A percentile compares a stretch with the other conserved stretches of the same genome.
Conservation (phyloP, 2,797 vertebrate genomes). For the Tamandua tetradactyla region DNA sequence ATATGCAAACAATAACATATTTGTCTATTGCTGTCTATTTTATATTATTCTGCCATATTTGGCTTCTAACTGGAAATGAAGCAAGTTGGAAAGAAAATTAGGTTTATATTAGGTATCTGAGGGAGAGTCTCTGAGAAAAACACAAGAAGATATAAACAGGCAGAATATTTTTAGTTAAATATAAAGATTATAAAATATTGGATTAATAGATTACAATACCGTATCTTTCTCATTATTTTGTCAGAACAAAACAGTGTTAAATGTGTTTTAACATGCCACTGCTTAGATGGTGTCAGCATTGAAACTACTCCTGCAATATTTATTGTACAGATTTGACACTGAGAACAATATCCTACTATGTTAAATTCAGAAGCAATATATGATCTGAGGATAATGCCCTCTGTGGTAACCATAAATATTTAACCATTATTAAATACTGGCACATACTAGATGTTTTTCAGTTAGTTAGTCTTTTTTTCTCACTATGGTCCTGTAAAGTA, state of each 20-base stretch:
- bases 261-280: neutral
- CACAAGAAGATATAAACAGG: neutral
- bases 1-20: neutral
- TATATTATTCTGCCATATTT: neutral
- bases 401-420: neutral
- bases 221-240: slow-evolving; percentile 48
- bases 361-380: neutral
- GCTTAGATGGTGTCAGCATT: neutral
- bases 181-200: slow-evolving; percentile 45
- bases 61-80: slow-evolving; percentile 38
- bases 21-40: neutral
- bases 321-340: neutral
- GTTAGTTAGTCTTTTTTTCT: neutral
- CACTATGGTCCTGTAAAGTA: neutral
- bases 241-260: neutral
- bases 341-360: neutral
- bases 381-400: neutral
- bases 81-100: neutral
- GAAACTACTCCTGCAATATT: neutral
- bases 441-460: neutral
- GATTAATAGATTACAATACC: slow-evolving; percentile 25
- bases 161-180: slow-evolving; percentile 53
- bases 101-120: neutral
- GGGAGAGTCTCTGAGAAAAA: neutral
- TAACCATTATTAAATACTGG: neutral